Conservation (phyloP, 2,888 invertebrate species). For the Andrena trimmerana region DNA sequence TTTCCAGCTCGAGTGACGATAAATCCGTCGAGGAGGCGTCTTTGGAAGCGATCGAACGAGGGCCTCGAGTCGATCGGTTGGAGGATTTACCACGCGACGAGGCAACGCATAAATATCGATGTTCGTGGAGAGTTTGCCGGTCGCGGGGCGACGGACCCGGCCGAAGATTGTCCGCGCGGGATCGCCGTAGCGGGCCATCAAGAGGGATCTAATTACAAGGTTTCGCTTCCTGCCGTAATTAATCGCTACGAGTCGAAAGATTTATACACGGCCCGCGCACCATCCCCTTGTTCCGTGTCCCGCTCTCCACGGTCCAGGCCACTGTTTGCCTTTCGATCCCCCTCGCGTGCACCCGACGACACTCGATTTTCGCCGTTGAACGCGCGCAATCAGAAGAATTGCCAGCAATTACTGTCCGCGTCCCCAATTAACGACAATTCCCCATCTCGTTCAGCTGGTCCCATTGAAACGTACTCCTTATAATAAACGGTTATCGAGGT, state of each 20-base stretch:
- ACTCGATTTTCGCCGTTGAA: constrained; percentile 29
- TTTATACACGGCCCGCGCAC: constrained; percentile 67
- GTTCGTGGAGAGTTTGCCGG: constrained; percentile 30
- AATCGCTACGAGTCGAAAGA: constrained; percentile 73
- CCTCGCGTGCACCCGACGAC: constrained; percentile 23
- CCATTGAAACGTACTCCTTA: not conserved
- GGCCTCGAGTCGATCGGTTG: constrained; percentile 12
- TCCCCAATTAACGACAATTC: constrained; percentile 49
- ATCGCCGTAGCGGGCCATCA: constrained; percentile 60
- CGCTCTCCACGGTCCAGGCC: constrained; percentile 6
- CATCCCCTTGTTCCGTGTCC: constrained; percentile 26
- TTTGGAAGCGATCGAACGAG: not conserved
- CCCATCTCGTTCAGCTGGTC: not conserved
- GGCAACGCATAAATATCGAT: constrained; percentile 36
- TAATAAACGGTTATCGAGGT: not conserved
- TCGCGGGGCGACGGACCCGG: constrained; percentile 47
- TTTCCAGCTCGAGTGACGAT: constrained; percentile 4
- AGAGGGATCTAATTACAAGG: constrained; percentile 76
- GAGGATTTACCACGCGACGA: constrained; percentile 33
- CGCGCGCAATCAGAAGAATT: constrained; percentile 43
- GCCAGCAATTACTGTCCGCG: constrained; percentile 31
- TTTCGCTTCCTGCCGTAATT: constrained; percentile 71
- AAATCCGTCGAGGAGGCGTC: constrained; percentile 21
- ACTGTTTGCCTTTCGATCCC: constrained; percentile 54
- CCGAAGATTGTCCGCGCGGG: constrained; percentile 52